phyloP scores from a whole-genome alignment of 2,888 invertebrate genomes.

The Micoletzkya japonica region DNA sequence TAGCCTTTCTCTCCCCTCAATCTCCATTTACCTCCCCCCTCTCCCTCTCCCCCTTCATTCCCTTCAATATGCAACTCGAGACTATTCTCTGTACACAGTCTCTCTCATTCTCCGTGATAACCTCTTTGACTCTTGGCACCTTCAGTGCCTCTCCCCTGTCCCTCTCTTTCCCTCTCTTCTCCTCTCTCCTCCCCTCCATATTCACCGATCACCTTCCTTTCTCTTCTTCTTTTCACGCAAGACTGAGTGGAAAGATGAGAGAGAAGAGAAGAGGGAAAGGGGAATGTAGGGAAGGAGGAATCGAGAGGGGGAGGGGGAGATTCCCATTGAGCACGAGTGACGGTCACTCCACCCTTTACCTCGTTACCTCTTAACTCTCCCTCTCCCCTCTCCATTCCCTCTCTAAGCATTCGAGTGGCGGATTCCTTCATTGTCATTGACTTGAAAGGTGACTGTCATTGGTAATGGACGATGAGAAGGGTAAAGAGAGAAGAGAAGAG shows the following conservation, averaged over 20 bases:
- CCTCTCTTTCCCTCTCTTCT: background rate
- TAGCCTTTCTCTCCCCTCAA: conserved; percentile 1
- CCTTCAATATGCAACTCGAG: background rate
- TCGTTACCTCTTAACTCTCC: conserved; percentile 1
- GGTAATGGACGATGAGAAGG: background rate
- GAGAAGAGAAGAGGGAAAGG: background rate
- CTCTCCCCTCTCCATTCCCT: conserved; percentile 4
- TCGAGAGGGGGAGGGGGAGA: too few relatives aligned
- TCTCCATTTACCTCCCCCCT: background rate
- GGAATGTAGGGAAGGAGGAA: too few relatives aligned
- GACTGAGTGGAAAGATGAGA: conserved; percentile 11
- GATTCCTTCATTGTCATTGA: background rate
- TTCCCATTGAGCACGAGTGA: background rate
- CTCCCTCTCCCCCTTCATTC: conserved; percentile 6
- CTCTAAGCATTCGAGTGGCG: background rate
- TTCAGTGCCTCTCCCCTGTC: background rate
- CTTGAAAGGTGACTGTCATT: background rate
- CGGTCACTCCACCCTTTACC: background rate
- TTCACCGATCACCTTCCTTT: background rate
- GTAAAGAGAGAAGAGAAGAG: background rate
- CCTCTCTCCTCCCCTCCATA: background rate
- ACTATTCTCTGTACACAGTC: background rate
- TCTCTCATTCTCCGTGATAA: background rate
- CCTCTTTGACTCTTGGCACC: background rate
- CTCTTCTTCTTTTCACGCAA: conserved; percentile 14